Conservation (phyloP, 2,113 vertebrate species). For the Colius striatus region DNA sequence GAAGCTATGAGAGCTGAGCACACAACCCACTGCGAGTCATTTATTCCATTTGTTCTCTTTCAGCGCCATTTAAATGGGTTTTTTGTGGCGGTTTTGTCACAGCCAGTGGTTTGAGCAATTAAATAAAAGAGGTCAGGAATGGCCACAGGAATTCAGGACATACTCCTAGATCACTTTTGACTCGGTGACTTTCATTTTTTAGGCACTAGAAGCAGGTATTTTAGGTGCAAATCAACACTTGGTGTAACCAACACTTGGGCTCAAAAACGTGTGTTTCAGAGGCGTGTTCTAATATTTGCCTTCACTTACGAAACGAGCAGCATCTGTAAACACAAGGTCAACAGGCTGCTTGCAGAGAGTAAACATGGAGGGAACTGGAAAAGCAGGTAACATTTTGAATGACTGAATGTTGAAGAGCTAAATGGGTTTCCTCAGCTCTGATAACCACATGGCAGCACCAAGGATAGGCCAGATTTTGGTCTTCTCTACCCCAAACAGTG, state of each 20-base stretch:
- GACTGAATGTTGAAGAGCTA: accelerated
- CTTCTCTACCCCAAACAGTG: neutral
- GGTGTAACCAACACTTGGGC: neutral
- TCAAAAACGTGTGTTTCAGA: neutral
- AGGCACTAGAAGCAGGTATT: neutral
- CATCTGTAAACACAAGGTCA: neutral
- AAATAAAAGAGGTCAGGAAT: neutral
- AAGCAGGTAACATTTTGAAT: neutral
- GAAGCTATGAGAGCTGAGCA: constrained; percentile 15
- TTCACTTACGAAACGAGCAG: neutral
- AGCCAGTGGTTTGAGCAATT: neutral
- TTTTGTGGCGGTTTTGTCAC: neutral
- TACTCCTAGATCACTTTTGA: neutral
- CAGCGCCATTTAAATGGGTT: neutral
- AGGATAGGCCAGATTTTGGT: neutral
- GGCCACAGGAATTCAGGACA: neutral
- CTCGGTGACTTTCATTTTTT: neutral
- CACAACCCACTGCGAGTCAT: neutral
- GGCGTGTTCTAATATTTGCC: neutral
- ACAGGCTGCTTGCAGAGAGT: neutral
- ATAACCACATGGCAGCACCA: accelerated
- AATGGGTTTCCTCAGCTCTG: neutral
- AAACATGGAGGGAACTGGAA: neutral
- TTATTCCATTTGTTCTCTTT: neutral
- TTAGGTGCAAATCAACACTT: neutral